Evolutionary conservation across 2,888 invertebrate species (phyloP).

Genomic region (Apocheima hispidaria): DNA sequence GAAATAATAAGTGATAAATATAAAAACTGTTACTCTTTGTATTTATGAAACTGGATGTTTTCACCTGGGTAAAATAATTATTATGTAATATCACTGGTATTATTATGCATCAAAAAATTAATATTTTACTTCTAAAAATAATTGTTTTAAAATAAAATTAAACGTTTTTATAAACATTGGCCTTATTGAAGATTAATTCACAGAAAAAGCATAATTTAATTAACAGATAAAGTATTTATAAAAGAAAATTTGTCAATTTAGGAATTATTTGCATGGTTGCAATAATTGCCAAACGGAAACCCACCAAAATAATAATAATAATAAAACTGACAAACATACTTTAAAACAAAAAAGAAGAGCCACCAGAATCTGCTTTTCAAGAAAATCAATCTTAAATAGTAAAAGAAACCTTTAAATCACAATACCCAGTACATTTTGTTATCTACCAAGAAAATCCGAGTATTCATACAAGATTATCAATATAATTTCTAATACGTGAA

Average conservation of each 20-base stretch:
- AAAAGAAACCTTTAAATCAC: conserved; percentile 61
- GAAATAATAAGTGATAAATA: conserved; percentile 1
- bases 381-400: conserved; percentile 51
- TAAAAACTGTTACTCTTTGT: not conserved
- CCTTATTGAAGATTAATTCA: conserved; percentile 38
- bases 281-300: not conserved
- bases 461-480: conserved; percentile 76
- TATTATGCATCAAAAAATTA: conserved; percentile 42
- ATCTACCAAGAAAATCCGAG: conserved; percentile 78
- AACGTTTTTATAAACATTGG: not conserved
- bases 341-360: conserved; percentile 37
- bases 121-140: conserved; percentile 23
- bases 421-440: conserved; percentile 70
- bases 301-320: not conserved
- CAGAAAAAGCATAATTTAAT: conserved; percentile 24
- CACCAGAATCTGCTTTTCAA: conserved; percentile 43
- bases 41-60: not conserved
- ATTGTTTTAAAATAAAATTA: not conserved
- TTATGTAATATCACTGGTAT: conserved; percentile 31
- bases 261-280: conserved; percentile 28
- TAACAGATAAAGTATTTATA: conserved; percentile 22
- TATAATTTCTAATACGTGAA: conserved; percentile 78
- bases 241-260: conserved; percentile 42
- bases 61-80: not conserved
- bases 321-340: conserved; percentile 20